These are phyloP conservation scores for Astyanax mexicanus DNA, from an alignment of 2,797 vertebrate genomes.

Conservation along the genomic window DNA sequence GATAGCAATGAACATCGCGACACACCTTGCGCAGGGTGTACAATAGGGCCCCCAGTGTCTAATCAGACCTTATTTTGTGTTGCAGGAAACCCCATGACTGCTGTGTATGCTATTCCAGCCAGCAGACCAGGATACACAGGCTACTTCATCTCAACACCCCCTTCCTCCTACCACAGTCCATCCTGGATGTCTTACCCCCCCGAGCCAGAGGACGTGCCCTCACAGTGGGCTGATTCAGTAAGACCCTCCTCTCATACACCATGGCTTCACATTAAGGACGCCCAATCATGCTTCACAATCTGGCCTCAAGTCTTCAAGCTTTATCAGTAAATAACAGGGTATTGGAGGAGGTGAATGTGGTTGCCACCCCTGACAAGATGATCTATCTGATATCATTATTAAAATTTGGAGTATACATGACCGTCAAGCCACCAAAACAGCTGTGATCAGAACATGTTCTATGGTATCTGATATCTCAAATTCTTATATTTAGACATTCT, in stretches of 20 bases:
- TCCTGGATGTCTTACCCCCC: constrained; percentile 97
- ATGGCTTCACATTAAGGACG: not conserved
- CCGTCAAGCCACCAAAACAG: no score
- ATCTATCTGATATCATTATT: no score
- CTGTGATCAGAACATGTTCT: no score
- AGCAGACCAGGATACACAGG: constrained; percentile 89
- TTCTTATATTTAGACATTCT: no score
- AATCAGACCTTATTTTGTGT: not conserved
- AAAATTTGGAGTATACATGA: no score
- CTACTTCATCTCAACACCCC: constrained; percentile 92
- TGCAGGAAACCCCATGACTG: constrained; percentile 94
- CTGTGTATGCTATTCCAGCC: constrained; percentile 96
- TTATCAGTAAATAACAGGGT: not conserved
- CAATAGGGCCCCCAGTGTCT: no score
- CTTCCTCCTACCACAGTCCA: constrained; percentile 92
- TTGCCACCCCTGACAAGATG: not conserved
- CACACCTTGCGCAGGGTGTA: no score
- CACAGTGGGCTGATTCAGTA: constrained; percentile 97
- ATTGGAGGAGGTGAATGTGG: not conserved
- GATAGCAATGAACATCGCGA: no score
- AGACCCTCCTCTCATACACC: constrained; percentile 63
- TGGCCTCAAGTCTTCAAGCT: constrained; percentile 4
- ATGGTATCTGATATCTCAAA: no score
- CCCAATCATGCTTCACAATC: constrained; percentile 34
- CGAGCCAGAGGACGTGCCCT: constrained; percentile 88